phyloP scores from a whole-genome alignment of 2,797 vertebrate genomes.

The Masticophis lateralis region DNA sequence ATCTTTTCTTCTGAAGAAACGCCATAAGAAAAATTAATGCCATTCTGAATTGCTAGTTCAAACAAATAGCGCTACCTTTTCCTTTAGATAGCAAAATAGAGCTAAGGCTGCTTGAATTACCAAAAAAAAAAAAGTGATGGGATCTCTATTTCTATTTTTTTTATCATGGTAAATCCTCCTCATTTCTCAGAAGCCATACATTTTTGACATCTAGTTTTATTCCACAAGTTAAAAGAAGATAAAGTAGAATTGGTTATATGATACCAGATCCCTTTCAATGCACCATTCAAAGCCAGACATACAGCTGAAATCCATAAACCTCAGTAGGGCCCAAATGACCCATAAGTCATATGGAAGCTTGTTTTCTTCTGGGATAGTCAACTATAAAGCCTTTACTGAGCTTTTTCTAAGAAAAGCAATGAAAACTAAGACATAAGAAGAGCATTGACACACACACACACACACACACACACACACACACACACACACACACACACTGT shows the following conservation, averaged over 20 bases:
- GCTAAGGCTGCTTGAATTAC: conserved; percentile 12
- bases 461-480: background rate
- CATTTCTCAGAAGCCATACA: conserved; percentile 36
- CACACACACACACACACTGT: background rate
- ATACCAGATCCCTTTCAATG: conserved; percentile 58
- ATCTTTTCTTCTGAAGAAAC: conserved; percentile 42
- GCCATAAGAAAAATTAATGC: conserved; percentile 36
- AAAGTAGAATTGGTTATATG: conserved; percentile 64
- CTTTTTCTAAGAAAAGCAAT: conserved; percentile 57
- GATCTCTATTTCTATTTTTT: background rate
- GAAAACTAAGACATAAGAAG: conserved; percentile 57
- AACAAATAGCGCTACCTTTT: conserved; percentile 5
- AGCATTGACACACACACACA: conserved; percentile 29
- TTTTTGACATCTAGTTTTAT: conserved; percentile 49
- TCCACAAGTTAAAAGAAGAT: conserved; percentile 58
- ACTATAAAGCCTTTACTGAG: conserved; percentile 65
- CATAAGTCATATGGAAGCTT: conserved; percentile 69
- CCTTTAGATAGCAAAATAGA: background rate
- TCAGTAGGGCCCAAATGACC: conserved; percentile 72
- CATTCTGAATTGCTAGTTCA: conserved; percentile 35
- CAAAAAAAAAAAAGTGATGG: conserved; percentile 36
- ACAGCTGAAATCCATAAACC: conserved; percentile 71
- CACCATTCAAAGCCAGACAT: conserved; percentile 65
- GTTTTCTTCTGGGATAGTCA: conserved; percentile 61
- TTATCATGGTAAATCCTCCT: conserved; percentile 28